Evolutionary conservation across 2,888 invertebrate genomes (phyloP), one percentile per base, ranked within the genome.

Genomic region (Diabrotica balteata): DNA sequence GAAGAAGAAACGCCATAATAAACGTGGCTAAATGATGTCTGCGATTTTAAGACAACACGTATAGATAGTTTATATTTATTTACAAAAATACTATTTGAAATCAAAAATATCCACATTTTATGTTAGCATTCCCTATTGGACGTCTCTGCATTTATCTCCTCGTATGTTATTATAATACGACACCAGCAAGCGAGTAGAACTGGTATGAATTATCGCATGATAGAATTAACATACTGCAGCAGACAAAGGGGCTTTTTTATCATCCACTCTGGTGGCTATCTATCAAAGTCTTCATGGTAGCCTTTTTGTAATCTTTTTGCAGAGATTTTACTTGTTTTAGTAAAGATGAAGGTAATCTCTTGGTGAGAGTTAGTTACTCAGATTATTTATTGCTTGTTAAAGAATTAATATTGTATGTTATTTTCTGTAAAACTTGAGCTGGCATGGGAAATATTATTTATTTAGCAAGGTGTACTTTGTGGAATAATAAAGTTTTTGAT

Each of bases 201-300:
- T 76, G 75, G 78, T 77, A 79, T 80, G 80, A 80, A 79, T 79
- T 80, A 80, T 79, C 77, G 78, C 78, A 74, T 72, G 75, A 75
- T 74, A 72, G 79, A 80, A 81, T 80, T 80, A 80, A 80, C 80
- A 80, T 80, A 78, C 76, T 76, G 73, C 78, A 75, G 75, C 79
- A 76, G 77, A 80, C 78, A 78, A 80, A 80, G 79, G 78, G 75
- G 77, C 75, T 32, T 79, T 79, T 80, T 81, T 80, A 76, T 79
- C 76, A 76, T 78, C 77, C 76, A 71, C 75, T 71, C 76, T 74
- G 79, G 78, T 80, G 81, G 80, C 78, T 80, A 81, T 81, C 80
- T 80, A 80, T 81, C 81, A 81, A 77, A 79, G 78, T 76, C 77
- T 69, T 73, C 72, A 66, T 69, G 60, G 62, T 53, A 46, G 66